Evolutionary conservation across 2,888 invertebrate species (phyloP).

Genomic region (Rapana venosa): DNA sequence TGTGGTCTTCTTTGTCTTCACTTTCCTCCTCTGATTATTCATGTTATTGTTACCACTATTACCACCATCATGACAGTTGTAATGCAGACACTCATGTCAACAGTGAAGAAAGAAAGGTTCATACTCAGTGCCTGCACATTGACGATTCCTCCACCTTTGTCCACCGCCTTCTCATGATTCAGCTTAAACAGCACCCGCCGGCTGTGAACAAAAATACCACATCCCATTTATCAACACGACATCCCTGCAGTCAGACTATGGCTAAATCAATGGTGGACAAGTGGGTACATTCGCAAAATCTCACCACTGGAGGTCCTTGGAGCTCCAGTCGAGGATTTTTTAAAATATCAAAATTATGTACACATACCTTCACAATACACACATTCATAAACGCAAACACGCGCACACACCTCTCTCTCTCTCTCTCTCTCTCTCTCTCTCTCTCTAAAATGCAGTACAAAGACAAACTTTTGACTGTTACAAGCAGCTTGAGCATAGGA

Average conservation of each 20-base stretch:
- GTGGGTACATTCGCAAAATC: too few relatives aligned
- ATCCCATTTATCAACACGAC: background rate
- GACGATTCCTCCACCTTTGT: background rate
- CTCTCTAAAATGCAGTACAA: too few relatives aligned
- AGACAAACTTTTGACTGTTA: too few relatives aligned
- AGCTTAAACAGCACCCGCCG: background rate
- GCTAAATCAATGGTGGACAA: background rate
- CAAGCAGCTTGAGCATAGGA: too few relatives aligned
- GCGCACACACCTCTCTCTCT: background rate
- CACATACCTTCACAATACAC: too few relatives aligned
- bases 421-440: too few relatives aligned
- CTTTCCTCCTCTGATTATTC: background rate
- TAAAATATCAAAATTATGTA: too few relatives aligned
- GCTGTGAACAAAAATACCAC: background rate
- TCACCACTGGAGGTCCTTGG: too few relatives aligned
- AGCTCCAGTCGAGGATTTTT: too few relatives aligned
- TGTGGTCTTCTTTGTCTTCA: too few relatives aligned
- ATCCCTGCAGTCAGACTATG: too few relatives aligned
- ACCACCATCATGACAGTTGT: background rate
- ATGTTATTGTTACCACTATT: background rate
- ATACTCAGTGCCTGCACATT: background rate
- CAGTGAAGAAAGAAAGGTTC: background rate
- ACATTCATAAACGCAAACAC: background rate
- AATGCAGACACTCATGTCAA: background rate
- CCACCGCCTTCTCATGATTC: conserved; percentile 15